Evolutionary conservation across 2,113 vertebrate genomes (phyloP), one percentile per base, ranked within the genome.

Genomic region (Tragelaphus scriptus): DNA sequence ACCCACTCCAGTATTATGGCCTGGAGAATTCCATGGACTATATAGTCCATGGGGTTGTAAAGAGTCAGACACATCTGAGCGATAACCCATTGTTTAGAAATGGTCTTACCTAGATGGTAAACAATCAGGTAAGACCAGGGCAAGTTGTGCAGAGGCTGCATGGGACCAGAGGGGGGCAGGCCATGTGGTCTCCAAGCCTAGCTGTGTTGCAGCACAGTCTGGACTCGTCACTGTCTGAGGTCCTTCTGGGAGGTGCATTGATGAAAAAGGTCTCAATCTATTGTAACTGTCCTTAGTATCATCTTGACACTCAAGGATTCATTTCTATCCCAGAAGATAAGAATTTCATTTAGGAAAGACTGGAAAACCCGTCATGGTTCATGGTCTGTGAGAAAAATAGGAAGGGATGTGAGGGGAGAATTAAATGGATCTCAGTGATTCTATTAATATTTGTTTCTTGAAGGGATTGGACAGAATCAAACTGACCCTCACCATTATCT

Each of bases 31-130:
- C n/a, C 5, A 36, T 36, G 65, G 65, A 19, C 32, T n/a, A 4
- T 36, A 36, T 36, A 36, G 17, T 36, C 65, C 65, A 21, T 36
- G 65, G 9, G 17, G 4, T 71, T 0, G 0, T 40, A 23, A 71
- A 36, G 68, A 71, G n/a, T 40, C 0, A 0, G 68, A 71, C 19
- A 40, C 68, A 40, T 21, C 68, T 23, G 19, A 40, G 68, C 0
- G 5, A 23, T 71, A 40, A 71, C 17, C 2, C 65, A 71, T 19
- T 36, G 9, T 59, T 47, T 40, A 40, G 40, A 28, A 47, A n/a
- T 2, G 0, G 13, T 26, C 28, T 79, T 10, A 8, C 21, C 56
- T 25, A 25, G 36, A 1, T 51, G 68, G 8, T 0, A 6, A 6
- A 17, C 19, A 36, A 5, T 47, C 6, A 14, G 30, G 6, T 55